These are phyloP conservation scores for Nephrotoma appendiculata DNA, from an alignment of 2,888 invertebrate species.

Conservation along the genomic window DNA sequence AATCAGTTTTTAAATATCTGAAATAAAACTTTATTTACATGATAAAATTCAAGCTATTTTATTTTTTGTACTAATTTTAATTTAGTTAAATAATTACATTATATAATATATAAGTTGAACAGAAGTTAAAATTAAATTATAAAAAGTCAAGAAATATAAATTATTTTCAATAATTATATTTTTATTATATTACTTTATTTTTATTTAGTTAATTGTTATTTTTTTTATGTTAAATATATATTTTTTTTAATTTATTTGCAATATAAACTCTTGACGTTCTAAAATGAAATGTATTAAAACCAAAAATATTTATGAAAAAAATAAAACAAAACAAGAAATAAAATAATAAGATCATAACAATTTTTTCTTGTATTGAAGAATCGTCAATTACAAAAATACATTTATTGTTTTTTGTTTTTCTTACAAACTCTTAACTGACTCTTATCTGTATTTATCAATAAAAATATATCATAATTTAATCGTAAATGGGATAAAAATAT, in stretches of 20 bases:
- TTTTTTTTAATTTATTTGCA: background rate
- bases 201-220: background rate
- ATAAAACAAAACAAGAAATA: background rate
- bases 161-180: background rate
- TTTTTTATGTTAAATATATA: background rate
- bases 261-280: background rate
- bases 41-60: background rate
- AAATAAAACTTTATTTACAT: background rate
- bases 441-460: background rate
- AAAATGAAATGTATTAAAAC: background rate
- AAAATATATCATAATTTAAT: background rate
- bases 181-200: background rate
- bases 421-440: background rate
- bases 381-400: conserved; percentile 1
- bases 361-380: conserved; percentile 5
- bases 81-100: background rate
- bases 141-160: background rate
- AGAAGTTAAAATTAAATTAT: background rate
- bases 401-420: background rate
- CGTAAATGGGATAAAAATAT: conserved; percentile 3
- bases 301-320: background rate
- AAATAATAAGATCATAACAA: background rate
- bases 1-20: background rate
- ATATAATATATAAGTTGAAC: background rate
- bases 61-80: background rate